phyloP scores from a whole-genome alignment of 1,140 invertebrate genomes.

The Drosophila ambigua region DNA sequence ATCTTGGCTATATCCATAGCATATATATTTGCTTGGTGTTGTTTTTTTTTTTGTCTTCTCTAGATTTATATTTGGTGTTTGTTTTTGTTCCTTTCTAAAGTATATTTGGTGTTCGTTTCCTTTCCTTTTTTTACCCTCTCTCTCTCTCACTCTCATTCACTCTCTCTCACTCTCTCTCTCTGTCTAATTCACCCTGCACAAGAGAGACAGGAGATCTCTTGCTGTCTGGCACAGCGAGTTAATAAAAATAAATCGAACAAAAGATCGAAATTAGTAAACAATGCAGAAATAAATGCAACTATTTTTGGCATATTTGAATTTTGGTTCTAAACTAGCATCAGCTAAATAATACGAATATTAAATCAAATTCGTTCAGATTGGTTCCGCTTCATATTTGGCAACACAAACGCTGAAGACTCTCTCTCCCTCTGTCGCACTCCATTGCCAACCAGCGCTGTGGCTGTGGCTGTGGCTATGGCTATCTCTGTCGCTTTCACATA shows the following conservation, averaged over 20 bases:
- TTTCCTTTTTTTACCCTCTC: too few species aligned
- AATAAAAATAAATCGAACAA: too few species aligned
- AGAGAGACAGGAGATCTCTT: background rate
- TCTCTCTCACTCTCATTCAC: too few species aligned
- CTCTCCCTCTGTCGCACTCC: conserved; percentile 6
- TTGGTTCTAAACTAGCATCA: too few species aligned
- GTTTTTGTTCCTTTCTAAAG: background rate
- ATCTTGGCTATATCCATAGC: too few species aligned
- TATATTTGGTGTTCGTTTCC: background rate
- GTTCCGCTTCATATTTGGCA: conserved; percentile 43
- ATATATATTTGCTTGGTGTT: too few species aligned
- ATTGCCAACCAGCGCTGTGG: too few species aligned
- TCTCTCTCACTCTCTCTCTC: background rate
- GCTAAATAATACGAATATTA: background rate
- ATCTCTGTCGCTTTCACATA: conserved; percentile 24
- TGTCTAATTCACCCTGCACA: too few species aligned
- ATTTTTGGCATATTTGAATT: too few species aligned
- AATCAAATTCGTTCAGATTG: conserved; percentile 7
- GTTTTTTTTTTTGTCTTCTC: too few species aligned
- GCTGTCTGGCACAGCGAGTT: background rate
- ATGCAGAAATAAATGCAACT: conserved; percentile 9
- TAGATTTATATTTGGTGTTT: background rate
- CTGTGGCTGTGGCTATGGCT: conserved; percentile 8
- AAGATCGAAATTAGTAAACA: background rate
- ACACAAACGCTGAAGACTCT: conserved; percentile 36